Percentiles rank a stretch among this genome's conserved stretches.
Evolutionary conservation across 2,113 vertebrate genomes (phyloP).

Genomic region (Syrmaticus mikado): DNA sequence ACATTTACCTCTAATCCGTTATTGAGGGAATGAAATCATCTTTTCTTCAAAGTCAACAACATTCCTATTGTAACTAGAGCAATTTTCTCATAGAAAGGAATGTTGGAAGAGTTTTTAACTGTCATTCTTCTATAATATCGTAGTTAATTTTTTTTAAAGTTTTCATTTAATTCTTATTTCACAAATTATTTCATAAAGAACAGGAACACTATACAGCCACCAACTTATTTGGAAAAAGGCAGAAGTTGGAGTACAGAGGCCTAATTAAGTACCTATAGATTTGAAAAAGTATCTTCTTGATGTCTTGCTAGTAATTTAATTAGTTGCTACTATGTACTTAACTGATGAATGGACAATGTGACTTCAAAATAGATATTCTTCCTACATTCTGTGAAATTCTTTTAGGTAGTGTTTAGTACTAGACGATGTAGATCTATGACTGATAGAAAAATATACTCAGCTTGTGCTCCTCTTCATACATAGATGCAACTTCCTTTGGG

Average conservation of each 20-base stretch:
- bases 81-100: background rate
- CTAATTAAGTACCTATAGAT: background rate
- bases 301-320: background rate
- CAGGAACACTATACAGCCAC: background rate
- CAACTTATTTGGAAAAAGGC: background rate
- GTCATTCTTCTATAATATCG: background rate
- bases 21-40: background rate
- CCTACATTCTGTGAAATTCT: background rate
- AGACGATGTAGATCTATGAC: background rate
- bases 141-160: background rate
- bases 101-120: background rate
- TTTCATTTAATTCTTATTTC: background rate
- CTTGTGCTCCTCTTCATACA: background rate
- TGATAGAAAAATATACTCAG: background rate
- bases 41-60: background rate
- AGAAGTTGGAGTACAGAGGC: background rate
- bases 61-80: background rate
- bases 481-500: background rate
- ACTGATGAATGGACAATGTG: background rate
- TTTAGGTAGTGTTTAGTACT: background rate
- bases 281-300: background rate
- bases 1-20: background rate
- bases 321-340: background rate
- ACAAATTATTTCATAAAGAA: background rate
- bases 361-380: background rate